These are phyloP conservation scores for Gracilinanus agilis DNA, from an alignment of 2,113 vertebrate species.

Conservation along the genomic window DNA sequence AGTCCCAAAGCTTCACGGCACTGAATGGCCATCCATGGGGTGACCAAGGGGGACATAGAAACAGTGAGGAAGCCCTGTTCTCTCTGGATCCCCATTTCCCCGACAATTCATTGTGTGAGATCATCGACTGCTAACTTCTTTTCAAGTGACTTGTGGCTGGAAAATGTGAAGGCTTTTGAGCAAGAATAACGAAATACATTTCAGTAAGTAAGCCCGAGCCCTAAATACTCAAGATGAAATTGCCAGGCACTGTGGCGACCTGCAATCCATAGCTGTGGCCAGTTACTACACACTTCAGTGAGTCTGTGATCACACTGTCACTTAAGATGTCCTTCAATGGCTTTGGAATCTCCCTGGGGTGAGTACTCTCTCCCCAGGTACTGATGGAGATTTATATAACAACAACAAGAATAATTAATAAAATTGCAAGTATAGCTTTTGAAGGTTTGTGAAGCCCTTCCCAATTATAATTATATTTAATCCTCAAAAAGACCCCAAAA, in stretches of 20 bases:
- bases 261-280: not conserved
- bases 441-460: not conserved
- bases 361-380: not conserved
- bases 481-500: not conserved
- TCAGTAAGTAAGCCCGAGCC: no score
- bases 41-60: not conserved
- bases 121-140: not conserved
- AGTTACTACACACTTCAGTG: not conserved
- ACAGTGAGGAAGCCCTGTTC: not conserved
- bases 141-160: not conserved
- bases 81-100: not conserved
- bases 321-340: no score
- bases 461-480: not conserved
- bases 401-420: not conserved
- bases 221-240: not conserved
- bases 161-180: not conserved
- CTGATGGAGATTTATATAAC: not conserved
- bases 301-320: not conserved
- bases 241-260: not conserved
- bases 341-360: not conserved
- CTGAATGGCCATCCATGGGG: no score
- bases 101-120: not conserved
- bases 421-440: not conserved
- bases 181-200: not conserved
- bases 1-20: no score